These are phyloP conservation scores for Zoanthus sansibaricus DNA, from an alignment of 92 coral and sea anemone species.

Conservation along the genomic window DNA sequence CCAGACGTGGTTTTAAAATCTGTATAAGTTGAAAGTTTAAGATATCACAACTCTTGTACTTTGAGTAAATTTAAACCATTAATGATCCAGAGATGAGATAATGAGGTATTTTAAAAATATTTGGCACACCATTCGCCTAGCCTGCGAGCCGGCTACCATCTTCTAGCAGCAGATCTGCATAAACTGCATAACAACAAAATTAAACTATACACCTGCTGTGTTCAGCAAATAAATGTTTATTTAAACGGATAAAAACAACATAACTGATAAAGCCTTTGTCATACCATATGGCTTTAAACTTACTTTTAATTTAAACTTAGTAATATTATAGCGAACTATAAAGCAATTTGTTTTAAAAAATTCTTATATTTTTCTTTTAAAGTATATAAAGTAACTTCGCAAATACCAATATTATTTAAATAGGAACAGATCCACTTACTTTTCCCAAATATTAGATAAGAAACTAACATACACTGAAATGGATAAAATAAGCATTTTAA, in stretches of 20 bases:
- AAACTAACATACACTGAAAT: not conserved
- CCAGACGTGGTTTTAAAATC: not conserved
- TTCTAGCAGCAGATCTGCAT: not conserved
- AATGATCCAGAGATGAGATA: not conserved
- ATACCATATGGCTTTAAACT: constrained; percentile 10
- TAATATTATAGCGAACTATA: constrained; percentile 14
- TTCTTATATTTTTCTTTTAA: constrained; percentile 14
- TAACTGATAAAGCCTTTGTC: not conserved
- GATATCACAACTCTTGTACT: not conserved
- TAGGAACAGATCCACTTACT: constrained; percentile 32
- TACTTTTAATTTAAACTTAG: constrained; percentile 8
- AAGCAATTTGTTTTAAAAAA: constrained; percentile 30
- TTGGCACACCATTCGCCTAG: not conserved
- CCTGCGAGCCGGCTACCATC: too few relatives aligned
- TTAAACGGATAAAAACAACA: not conserved
- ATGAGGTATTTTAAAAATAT: not conserved
- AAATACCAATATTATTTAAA: constrained; percentile 18
- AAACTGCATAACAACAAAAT: constrained; percentile 12
- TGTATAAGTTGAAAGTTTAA: constrained; percentile 8
- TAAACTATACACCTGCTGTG: constrained; percentile 2
- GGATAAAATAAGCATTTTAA: not conserved
- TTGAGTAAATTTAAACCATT: not conserved
- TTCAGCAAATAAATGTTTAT: constrained; percentile 3
- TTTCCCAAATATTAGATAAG: not conserved
- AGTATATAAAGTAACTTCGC: constrained; percentile 7